phyloP scores from a whole-genome alignment of 2,797 vertebrate species.

The Lepilemur septentrionalis region DNA sequence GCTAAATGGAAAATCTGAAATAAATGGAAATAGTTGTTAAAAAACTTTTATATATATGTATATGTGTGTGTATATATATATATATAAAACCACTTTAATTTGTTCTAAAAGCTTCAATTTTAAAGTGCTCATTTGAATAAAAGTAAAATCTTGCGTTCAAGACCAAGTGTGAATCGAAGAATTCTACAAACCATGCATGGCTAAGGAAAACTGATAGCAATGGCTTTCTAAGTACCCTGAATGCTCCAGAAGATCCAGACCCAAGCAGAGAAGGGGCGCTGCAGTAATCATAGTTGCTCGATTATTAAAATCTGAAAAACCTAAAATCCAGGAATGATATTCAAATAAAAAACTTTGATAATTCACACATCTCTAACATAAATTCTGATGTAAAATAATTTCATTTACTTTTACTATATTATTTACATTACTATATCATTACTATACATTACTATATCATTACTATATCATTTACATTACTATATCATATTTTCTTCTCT shows the following conservation, averaged over 20 bases:
- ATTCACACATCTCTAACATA: background rate
- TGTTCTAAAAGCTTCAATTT: conserved; percentile 56
- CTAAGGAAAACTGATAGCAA: background rate
- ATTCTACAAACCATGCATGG: background rate
- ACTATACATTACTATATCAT: too few species aligned
- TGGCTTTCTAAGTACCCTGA: background rate
- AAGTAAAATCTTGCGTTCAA: conserved; percentile 31
- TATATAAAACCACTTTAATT: conserved; percentile 61
- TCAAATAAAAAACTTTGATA: background rate
- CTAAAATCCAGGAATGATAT: background rate
- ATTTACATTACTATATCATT: too few species aligned
- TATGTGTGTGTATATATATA: background rate
- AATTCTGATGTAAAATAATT: background rate
- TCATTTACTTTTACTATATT: too few species aligned
- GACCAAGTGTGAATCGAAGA: background rate
- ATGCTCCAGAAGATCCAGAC: background rate
- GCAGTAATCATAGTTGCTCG: rapidly evolving
- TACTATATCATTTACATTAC: too few species aligned
- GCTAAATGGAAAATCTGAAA: conserved; percentile 66
- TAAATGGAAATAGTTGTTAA: background rate
- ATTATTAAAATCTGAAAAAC: background rate
- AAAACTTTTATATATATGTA: conserved; percentile 34
- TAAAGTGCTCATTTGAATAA: conserved; percentile 5
- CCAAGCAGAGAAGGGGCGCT: background rate
- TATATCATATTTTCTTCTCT: background rate